A percentile compares a stretch with the other conserved stretches of the same genome.
Evolutionary conservation across 2,113 vertebrate species (phyloP).

Genomic region (Callocephalon fimbriatum): DNA sequence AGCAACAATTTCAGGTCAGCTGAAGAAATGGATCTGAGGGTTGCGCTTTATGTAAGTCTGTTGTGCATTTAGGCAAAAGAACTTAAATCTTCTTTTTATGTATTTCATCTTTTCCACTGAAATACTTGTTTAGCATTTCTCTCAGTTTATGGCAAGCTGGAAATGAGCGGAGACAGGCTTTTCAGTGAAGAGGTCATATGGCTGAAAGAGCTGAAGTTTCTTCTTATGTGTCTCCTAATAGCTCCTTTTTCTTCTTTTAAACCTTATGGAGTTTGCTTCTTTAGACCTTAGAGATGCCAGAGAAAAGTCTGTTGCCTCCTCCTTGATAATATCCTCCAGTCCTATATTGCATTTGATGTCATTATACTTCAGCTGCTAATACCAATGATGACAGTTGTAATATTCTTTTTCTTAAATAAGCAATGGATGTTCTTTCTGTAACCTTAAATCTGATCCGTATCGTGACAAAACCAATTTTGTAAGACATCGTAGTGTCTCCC

Average conservation of each 20-base stretch:
- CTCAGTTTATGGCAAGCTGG: background rate
- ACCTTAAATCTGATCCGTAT: background rate
- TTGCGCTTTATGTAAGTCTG: background rate
- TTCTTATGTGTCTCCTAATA: background rate
- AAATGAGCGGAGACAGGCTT: background rate
- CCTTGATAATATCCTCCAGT: background rate
- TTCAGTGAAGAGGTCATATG: background rate
- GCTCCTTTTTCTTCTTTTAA: background rate
- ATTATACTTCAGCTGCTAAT: background rate
- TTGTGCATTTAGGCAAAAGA: background rate
- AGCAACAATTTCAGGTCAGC: background rate
- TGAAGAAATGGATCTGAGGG: background rate
- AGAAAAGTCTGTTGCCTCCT: background rate
- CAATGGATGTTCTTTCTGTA: background rate
- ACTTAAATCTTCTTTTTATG: background rate
- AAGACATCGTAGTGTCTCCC: background rate
- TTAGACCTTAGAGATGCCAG: background rate
- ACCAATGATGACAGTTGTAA: background rate
- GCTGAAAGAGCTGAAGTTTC: background rate
- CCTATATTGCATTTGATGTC: background rate
- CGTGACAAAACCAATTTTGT: background rate
- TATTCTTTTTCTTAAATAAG: constrained; percentile 9
- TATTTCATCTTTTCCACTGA: background rate
- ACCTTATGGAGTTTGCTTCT: background rate
- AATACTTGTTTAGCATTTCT: background rate